Conservation (phyloP, 1,140 invertebrate species). For the Brachionus manjavacas region DNA sequence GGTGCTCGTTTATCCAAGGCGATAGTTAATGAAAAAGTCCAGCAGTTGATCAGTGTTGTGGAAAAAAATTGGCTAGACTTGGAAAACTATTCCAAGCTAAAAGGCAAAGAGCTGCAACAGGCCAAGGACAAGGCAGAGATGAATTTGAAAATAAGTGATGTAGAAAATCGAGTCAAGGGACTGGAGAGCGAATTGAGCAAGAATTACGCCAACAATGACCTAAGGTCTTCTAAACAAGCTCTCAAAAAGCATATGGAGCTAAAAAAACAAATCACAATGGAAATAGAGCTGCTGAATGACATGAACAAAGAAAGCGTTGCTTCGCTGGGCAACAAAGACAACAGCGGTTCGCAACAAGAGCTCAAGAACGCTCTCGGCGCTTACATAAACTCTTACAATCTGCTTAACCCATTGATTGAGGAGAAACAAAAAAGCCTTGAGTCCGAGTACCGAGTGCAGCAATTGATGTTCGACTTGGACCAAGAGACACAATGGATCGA, state of each 20-base stretch:
- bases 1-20: neutral
- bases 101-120: neutral
- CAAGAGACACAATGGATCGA: conserved; percentile 22
- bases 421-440: neutral
- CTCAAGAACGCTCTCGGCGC: neutral
- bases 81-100: neutral
- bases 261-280: conserved; percentile 19
- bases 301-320: neutral
- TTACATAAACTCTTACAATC: neutral
- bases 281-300: conserved; percentile 28
- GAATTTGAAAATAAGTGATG: neutral
- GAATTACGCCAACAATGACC: neutral
- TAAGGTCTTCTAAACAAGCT: neutral
- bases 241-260: neutral
- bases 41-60: neutral
- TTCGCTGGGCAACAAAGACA: neutral
- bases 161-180: neutral
- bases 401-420: neutral
- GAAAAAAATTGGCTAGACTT: conserved; percentile 30
- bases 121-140: neutral
- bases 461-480: conserved; percentile 22
- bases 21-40: neutral
- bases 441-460: neutral
- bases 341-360: neutral
- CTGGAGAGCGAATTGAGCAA: neutral